Percentiles rank a stretch among this genome's conserved stretches.
phyloP scores from a whole-genome alignment of 2,888 invertebrate genomes.

The Exocentrus adspersus region DNA sequence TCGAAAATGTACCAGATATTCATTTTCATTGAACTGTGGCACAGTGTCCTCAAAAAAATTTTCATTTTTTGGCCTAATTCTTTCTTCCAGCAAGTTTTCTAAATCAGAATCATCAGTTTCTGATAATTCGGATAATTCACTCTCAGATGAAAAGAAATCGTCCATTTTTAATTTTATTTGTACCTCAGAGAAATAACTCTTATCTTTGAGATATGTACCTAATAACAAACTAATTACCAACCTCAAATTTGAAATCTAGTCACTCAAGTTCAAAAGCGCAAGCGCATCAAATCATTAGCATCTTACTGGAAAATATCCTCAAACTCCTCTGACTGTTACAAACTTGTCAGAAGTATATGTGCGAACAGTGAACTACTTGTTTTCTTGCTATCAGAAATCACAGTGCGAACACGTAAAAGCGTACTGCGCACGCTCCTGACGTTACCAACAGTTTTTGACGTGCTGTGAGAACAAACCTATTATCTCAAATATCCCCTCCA shows the following conservation, averaged over 20 bases:
- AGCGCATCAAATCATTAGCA: background rate
- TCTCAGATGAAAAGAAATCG: background rate
- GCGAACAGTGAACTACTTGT: background rate
- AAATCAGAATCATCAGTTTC: background rate
- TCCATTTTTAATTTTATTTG: background rate
- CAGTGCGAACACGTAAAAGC: background rate
- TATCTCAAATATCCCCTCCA: too few species aligned
- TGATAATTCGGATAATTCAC: constrained; percentile 1
- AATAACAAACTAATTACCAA: background rate
- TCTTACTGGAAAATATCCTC: background rate
- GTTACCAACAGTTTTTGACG: too few species aligned
- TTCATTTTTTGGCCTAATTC: constrained; percentile 3
- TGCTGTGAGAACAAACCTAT: too few species aligned
- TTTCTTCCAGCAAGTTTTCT: background rate
- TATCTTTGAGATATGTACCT: too few species aligned
- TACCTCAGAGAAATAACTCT: too few species aligned
- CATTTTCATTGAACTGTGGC: background rate
- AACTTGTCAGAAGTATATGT: background rate
- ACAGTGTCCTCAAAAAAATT: background rate
- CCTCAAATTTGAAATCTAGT: background rate
- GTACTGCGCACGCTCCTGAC: too few species aligned
- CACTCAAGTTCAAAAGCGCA: background rate
- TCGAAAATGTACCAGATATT: too few species aligned
- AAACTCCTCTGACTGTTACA: background rate
- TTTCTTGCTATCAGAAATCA: background rate